phyloP scores from a whole-genome alignment of 2,797 vertebrate genomes.

The Crenichthys baileyi region DNA sequence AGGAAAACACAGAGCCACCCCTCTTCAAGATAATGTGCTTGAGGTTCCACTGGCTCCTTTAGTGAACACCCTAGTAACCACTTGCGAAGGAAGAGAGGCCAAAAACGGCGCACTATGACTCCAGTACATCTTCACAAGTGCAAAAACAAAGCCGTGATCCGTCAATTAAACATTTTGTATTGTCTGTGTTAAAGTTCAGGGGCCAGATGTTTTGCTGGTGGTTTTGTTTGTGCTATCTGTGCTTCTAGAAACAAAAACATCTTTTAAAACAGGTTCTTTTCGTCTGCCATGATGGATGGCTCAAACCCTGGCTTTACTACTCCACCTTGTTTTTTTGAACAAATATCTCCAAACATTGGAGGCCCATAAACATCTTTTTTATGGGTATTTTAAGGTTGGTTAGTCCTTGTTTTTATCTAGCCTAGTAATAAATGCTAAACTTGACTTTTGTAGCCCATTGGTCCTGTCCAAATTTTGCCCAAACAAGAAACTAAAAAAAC shows the following conservation, averaged over 20 bases:
- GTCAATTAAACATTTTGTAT: constrained; percentile 53
- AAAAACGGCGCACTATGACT: constrained; percentile 60
- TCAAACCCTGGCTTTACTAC: not conserved
- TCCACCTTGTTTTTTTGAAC: not conserved
- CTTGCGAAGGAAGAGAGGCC: constrained; percentile 46
- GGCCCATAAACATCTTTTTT: not conserved
- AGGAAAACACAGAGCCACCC: constrained; percentile 65
- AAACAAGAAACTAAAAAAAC: not conserved
- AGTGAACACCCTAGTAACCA: constrained; percentile 75
- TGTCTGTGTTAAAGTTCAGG: constrained; percentile 35
- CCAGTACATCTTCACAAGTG: constrained; percentile 60
- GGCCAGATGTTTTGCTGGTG: not conserved
- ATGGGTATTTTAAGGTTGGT: not conserved
- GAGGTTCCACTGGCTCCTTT: constrained; percentile 66
- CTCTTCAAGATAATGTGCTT: constrained; percentile 56
- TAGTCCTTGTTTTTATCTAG: not conserved
- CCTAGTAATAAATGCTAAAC: not conserved
- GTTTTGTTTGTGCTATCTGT: not conserved
- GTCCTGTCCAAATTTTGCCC: not conserved
- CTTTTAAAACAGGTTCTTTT: not conserved
- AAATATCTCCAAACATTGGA: not conserved
- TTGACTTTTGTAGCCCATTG: not conserved
- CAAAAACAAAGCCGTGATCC: constrained; percentile 58
- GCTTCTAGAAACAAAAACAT: not conserved
- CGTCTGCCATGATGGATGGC: not conserved